These are phyloP conservation scores for Brenthis ino DNA, from an alignment of 2,888 invertebrate genomes.

Conservation along the genomic window DNA sequence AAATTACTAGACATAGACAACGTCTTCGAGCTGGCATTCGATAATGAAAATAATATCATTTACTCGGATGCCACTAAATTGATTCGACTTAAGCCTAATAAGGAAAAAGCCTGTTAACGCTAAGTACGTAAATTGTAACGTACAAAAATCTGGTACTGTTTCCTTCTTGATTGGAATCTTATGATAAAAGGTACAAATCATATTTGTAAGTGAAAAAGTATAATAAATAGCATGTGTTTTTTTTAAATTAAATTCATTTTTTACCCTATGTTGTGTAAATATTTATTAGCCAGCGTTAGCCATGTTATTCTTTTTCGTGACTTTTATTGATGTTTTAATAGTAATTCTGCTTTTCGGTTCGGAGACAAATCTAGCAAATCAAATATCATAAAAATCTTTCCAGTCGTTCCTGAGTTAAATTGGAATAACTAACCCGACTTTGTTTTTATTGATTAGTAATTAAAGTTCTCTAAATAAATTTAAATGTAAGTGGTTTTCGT, in stretches of 20 bases:
- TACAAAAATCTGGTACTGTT: slow-evolving; percentile 21
- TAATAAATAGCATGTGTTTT: background rate
- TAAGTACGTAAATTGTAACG: slow-evolving; percentile 29
- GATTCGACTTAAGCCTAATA: slow-evolving; percentile 43
- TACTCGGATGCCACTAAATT: slow-evolving; percentile 57
- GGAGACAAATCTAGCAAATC: too few species aligned
- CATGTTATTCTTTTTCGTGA: too few species aligned
- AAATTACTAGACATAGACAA: slow-evolving; percentile 55
- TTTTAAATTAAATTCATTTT: background rate
- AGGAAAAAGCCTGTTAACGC: slow-evolving; percentile 39
- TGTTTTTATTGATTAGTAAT: too few species aligned
- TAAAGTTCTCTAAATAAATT: too few species aligned
- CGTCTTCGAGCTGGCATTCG: slow-evolving; percentile 65
- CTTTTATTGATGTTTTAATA: too few species aligned
- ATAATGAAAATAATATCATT: slow-evolving; percentile 62
- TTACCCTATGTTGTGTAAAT: background rate
- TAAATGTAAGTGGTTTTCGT: too few species aligned
- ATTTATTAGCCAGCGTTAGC: too few species aligned
- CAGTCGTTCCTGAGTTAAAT: too few species aligned
- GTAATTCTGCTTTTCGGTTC: too few species aligned
- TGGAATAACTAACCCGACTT: too few species aligned
- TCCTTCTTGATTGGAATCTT: slow-evolving; percentile 17
- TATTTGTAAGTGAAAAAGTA: background rate
- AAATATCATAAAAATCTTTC: too few species aligned
- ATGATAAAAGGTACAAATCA: slow-evolving; percentile 11